phyloP scores from a whole-genome alignment of 2,797 vertebrate genomes.

The Nothura maculosa region DNA sequence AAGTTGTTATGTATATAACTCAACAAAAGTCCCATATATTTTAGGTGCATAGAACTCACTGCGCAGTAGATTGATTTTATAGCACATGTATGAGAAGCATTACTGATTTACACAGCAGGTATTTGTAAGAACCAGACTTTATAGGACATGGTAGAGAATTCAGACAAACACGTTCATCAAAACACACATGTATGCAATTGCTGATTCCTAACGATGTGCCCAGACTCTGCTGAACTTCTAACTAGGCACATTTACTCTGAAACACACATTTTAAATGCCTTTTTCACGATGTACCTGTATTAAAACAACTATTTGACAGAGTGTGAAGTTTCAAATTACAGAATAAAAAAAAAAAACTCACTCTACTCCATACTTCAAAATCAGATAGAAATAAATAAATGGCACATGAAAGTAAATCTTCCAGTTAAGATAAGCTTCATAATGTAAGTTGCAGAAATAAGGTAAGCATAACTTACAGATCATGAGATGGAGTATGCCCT shows the following conservation, averaged over 20 bases:
- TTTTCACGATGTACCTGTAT: background rate
- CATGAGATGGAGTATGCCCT: background rate
- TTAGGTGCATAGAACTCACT: background rate
- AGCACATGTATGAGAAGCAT: background rate
- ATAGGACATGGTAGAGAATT: background rate
- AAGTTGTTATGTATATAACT: background rate
- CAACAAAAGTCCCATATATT: background rate
- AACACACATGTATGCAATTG: background rate
- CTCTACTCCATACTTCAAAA: background rate
- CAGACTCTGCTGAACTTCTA: background rate
- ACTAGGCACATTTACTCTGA: background rate
- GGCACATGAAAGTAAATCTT: background rate
- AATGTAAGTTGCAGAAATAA: background rate
- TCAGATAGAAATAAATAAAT: background rate
- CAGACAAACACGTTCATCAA: background rate
- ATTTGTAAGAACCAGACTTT: background rate
- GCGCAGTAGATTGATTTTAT: background rate
- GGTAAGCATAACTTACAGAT: constrained; percentile 46
- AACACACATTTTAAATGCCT: background rate
- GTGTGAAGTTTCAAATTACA: background rate
- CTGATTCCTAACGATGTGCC: background rate
- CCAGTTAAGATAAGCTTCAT: background rate
- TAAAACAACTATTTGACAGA: background rate
- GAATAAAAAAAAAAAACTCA: background rate
- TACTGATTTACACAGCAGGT: background rate